phyloP scores from a whole-genome alignment of 2,888 invertebrate species.

The Willowsia nigromaculata region DNA sequence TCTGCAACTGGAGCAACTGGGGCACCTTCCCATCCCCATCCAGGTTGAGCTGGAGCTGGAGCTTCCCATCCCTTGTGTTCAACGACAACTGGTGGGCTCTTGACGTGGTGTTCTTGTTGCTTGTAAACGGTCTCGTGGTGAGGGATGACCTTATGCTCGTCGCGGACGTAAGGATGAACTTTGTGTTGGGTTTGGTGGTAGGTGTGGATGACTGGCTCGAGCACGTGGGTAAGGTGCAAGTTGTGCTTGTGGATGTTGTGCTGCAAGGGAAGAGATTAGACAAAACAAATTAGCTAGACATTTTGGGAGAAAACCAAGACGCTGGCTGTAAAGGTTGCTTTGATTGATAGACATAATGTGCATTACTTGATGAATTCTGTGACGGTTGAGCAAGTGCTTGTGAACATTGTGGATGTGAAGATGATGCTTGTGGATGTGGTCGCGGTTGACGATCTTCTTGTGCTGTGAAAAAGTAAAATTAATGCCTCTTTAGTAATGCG shows the following conservation, averaged over 20 bases:
- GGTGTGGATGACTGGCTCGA: conserved; percentile 73
- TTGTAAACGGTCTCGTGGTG: conserved; percentile 69
- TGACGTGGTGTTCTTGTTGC: conserved; percentile 66
- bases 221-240: conserved; percentile 72
- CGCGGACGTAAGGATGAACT: conserved; percentile 67
- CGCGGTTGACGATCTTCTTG: conserved; percentile 74
- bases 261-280: conserved; percentile 1
- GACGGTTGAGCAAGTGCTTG: conserved; percentile 70
- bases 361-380: conserved; percentile 73
- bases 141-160: conserved; percentile 75
- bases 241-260: conserved; percentile 76
- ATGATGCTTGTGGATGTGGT: conserved; percentile 76
- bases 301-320: no score
- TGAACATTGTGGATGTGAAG: conserved; percentile 74
- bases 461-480: conserved; percentile 27
- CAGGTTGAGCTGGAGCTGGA: conserved; percentile 30
- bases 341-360: not conserved
- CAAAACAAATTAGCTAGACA: no score
- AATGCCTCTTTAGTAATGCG: not conserved
- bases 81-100: conserved; percentile 67
- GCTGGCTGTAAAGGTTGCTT: no score
- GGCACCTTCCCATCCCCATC: conserved; percentile 61
- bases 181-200: conserved; percentile 75
- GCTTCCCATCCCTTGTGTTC: conserved; percentile 71
- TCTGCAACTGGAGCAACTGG: no score